A percentile compares a stretch with the other conserved stretches of the same genome.
Evolutionary conservation across 2,113 vertebrate species (phyloP).

Genomic region (Dendropsophus ebraccatus): DNA sequence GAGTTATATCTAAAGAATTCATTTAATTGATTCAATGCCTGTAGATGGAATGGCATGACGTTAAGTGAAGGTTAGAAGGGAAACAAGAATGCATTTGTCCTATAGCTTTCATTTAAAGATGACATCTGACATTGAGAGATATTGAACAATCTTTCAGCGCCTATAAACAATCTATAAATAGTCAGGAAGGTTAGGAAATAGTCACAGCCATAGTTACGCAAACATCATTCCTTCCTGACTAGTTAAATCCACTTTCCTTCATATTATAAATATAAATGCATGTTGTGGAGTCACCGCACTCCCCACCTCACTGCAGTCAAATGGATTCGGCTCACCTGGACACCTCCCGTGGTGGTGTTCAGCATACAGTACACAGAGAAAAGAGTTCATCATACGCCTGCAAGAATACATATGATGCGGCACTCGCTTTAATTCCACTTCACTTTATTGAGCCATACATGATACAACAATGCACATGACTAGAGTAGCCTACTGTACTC

Average conservation of each 20-base stretch:
- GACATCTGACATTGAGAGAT: neutral
- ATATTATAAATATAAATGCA: neutral
- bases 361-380: too few species aligned
- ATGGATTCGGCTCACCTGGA: too few species aligned
- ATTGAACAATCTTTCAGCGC: neutral
- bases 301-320: too few species aligned
- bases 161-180: neutral
- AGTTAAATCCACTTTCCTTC: neutral
- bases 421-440: too few species aligned
- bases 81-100: neutral
- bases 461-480: too few species aligned
- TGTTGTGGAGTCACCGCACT: too few species aligned
- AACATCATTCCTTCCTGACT: neutral
- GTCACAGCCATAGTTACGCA: neutral
- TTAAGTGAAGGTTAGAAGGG: neutral
- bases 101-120: neutral
- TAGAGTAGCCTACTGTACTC: too few species aligned
- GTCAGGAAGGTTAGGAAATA: conserved; percentile 6
- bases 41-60: neutral
- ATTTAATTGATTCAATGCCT: neutral
- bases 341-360: too few species aligned
- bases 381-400: too few species aligned
- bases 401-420: too few species aligned
- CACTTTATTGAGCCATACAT: too few species aligned
- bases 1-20: neutral